Conservation (phyloP, 2,797 vertebrate genomes). For the Vespertilio murinus region DNA sequence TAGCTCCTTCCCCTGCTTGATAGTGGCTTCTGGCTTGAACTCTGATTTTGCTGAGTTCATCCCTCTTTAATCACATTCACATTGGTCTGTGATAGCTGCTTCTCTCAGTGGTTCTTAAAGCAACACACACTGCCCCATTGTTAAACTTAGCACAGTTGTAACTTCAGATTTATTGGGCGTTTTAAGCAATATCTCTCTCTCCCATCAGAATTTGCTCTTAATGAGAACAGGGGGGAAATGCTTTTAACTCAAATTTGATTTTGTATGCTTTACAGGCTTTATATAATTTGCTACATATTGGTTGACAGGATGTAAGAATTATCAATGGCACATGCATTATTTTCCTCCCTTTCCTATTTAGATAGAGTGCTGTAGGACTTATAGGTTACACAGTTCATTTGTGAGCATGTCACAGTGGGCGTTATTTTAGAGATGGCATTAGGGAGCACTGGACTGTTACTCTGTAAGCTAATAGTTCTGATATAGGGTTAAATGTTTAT, state of each 20-base stretch:
- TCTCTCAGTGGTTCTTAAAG: neutral
- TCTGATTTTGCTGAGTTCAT: neutral
- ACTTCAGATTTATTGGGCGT: neutral
- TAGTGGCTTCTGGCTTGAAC: no score
- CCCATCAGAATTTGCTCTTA: neutral
- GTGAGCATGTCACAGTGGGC: neutral
- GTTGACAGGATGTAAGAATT: neutral
- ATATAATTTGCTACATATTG: neutral
- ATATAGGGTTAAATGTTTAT: neutral
- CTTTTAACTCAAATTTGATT: neutral
- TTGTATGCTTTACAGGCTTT: neutral
- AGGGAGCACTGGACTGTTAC: neutral
- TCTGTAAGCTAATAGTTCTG: neutral
- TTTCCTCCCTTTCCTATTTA: neutral
- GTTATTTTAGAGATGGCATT: neutral
- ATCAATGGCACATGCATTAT: neutral
- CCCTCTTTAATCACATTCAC: neutral
- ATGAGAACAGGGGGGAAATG: neutral
- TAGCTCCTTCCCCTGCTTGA: neutral
- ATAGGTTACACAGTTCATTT: neutral
- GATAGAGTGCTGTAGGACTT: neutral
- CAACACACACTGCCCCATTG: neutral
- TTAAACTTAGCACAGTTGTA: neutral
- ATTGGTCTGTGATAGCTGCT: accelerated
- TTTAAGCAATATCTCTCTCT: neutral